These are phyloP conservation scores for Heliconius hewitsoni DNA, from an alignment of 1,140 invertebrate species.

Conservation along the genomic window DNA sequence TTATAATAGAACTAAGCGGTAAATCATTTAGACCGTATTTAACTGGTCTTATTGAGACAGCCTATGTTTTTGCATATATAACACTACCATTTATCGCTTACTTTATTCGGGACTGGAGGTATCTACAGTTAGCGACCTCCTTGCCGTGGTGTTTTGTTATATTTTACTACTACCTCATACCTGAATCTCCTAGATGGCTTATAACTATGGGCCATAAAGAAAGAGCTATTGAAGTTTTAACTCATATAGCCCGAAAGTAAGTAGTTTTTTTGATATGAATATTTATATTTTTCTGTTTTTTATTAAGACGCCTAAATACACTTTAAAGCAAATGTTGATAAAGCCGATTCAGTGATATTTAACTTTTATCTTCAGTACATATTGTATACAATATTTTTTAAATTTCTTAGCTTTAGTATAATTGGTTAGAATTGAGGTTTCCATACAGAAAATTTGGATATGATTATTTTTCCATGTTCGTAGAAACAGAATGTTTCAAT, in stretches of 20 bases:
- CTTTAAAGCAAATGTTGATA: background rate
- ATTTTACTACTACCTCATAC: slow-evolving; percentile 62
- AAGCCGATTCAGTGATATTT: too few species aligned
- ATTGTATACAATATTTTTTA: too few species aligned
- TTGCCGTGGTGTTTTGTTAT: slow-evolving; percentile 74
- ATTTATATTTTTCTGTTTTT: background rate
- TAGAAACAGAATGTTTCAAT: too few species aligned
- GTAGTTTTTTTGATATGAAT: slow-evolving; percentile 19
- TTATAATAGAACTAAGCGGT: slow-evolving; percentile 77
- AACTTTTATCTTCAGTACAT: too few species aligned
- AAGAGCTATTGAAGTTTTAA: slow-evolving; percentile 59
- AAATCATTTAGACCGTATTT: slow-evolving; percentile 68
- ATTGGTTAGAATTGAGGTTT: too few species aligned
- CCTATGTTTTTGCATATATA: slow-evolving; percentile 79
- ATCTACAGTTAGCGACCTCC: slow-evolving; percentile 84
- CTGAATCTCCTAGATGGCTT: slow-evolving; percentile 73
- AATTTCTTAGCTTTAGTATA: too few species aligned
- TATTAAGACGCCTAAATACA: background rate
- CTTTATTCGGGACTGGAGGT: slow-evolving; percentile 84
- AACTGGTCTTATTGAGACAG: slow-evolving; percentile 55
- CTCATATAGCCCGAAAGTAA: slow-evolving; percentile 67
- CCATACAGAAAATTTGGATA: too few species aligned
- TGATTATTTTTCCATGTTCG: too few species aligned
- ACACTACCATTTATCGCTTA: slow-evolving; percentile 84
- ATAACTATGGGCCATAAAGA: slow-evolving; percentile 64